Base-by-base conservation (phyloP, 1,140 invertebrate species). In the Diprion similis region DNA sequence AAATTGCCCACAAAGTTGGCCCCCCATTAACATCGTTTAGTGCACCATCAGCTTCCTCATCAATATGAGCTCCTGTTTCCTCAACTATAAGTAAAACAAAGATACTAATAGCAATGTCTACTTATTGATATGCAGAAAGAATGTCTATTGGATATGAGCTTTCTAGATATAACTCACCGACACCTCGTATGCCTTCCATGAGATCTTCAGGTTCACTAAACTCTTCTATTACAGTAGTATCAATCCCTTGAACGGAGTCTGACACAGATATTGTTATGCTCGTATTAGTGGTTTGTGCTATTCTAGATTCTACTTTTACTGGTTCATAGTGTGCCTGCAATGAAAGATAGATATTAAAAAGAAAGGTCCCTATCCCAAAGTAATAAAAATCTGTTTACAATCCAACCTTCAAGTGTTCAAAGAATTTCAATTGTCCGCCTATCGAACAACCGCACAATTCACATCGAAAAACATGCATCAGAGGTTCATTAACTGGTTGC, bases 191-290 rank as follows among this genome's bases (percentile, higher is more conserved):
- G 75, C 94, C 94, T 81, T 94, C 94, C 90, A 95, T 94, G 81
- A 95, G 89, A 84, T 95, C 94, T 84, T 95, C 94, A 0, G 94
- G 91, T 78, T 95, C 94, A 73, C 93, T 95, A 81, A 95, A 95
- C 82, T 95, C 94, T 77, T 91, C 89, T 9, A 89, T 87, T 15
- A 84, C 88, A 69, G 77, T 76, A 74, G 79, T 83, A 77, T 85
- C 76, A 79, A 84, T 68, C 71, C 10, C 79, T 69, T 83, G 82
- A 13, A 81, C 76, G 75, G 83, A 73, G 79, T 82, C 79, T 18
- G 80, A 18, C 10, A 82, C 76, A 68, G 77, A 83, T 78, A 86
- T 84, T 0, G 82, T 81, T 10, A 83, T 82, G 77, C 77, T 82
- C 7, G 78, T 86, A 75, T 84, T 82, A 71, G 84, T 82, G 75